Evolutionary conservation across 2,888 invertebrate genomes (phyloP).

Genomic region (Minunthozetes semirufus): DNA sequence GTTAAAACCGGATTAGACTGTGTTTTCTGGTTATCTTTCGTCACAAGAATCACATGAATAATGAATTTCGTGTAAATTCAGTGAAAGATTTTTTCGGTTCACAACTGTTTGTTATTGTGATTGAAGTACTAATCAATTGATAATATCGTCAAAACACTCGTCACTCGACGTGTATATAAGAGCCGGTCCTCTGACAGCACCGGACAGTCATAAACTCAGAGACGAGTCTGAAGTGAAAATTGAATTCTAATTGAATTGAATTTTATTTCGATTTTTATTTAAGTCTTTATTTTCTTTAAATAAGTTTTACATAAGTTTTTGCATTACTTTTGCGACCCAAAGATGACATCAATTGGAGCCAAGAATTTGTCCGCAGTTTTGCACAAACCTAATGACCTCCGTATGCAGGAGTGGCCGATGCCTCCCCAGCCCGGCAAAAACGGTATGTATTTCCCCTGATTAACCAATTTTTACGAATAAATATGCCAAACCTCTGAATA

Average conservation of each 20-base stretch:
- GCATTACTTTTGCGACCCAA: neutral
- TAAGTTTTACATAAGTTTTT: neutral
- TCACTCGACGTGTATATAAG: neutral
- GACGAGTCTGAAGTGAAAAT: no score
- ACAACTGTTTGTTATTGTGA: neutral
- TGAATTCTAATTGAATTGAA: no score
- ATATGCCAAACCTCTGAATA: no score
- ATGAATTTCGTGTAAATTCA: neutral
- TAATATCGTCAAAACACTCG: neutral
- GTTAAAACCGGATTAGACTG: neutral
- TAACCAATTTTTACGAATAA: neutral
- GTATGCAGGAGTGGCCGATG: constrained; percentile 40
- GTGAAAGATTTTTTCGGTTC: neutral
- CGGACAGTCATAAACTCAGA: neutral
- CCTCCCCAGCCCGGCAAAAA: constrained; percentile 34
- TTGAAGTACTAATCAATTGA: no score
- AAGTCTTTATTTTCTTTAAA: no score
- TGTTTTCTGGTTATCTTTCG: neutral
- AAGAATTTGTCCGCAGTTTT: constrained; percentile 46
- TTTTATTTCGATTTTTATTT: no score
- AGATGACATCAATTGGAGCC: neutral
- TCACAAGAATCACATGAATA: neutral
- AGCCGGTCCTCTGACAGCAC: neutral
- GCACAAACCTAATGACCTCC: constrained; percentile 45
- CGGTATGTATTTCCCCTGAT: constrained; percentile 21